These are phyloP conservation scores for Ophiodon elongatus DNA, from an alignment of 2,113 vertebrate species.

Conservation along the genomic window DNA sequence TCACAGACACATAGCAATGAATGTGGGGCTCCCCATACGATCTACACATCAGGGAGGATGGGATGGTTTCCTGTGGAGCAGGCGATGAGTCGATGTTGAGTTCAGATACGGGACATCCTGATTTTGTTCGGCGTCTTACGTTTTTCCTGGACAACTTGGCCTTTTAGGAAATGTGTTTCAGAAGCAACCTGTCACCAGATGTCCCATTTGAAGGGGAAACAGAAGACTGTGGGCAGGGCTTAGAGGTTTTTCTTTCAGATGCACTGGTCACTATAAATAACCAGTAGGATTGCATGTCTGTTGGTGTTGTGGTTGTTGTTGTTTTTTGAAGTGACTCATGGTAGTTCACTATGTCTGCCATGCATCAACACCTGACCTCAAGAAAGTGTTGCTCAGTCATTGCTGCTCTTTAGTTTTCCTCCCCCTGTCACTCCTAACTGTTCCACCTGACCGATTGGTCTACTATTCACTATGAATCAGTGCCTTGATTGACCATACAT, in stretches of 20 bases:
- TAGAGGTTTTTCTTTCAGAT: constrained; percentile 46
- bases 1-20: background rate
- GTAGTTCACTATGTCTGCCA: background rate
- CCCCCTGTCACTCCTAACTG: background rate
- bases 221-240: background rate
- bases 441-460: background rate
- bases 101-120: too few relatives aligned
- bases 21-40: too few relatives aligned
- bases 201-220: background rate
- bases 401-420: background rate
- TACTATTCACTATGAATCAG: background rate
- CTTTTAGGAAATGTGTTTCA: too few relatives aligned
- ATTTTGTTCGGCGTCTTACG: background rate
- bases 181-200: too few relatives aligned
- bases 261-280: constrained; percentile 6
- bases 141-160: background rate
- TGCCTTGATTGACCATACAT: background rate
- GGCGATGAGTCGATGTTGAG: background rate
- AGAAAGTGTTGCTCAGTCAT: background rate
- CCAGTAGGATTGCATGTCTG: constrained; percentile 36
- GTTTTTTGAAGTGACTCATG: constrained; percentile 6
- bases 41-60: too few relatives aligned
- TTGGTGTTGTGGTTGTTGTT: background rate
- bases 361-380: background rate
- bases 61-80: background rate